Base-by-base conservation (phyloP, 2,113 vertebrate species). In the Aptenodytes patagonicus region DNA sequence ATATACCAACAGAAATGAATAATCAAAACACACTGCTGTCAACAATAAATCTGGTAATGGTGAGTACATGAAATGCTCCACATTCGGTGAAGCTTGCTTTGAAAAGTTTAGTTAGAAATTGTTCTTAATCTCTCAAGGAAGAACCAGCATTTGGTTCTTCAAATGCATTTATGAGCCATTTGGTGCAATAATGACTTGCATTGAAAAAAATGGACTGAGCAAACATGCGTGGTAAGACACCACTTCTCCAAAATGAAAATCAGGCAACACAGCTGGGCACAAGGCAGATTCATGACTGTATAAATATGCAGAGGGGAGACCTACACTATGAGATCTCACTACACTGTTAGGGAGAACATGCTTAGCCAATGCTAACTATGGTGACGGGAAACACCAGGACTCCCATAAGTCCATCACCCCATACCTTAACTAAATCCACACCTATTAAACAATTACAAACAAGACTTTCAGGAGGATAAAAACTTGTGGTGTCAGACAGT, bases 41-140 rank as follows among this genome's bases (percentile, higher is more conserved):
- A 54, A 57, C 86, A 80, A 38, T 25, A 29, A 29, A 62, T 21
- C 40, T 61, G 22, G 22, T 49, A 92, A 57, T 13, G 36, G 42
- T 4, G 0, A 57, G 31, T 38, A 40, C 9, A 21, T 47, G n/a
- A 57, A 55, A 40, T 9, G 28, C 29, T 58, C 42, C 19, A 57
- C 32, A 44, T 6, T 26, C 0, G 0, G 31, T 24, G 22, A 62
- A 26, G 24, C 6, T 36, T 76, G n/a, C 38, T 51, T 55, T 42
- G 46, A 55, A 69, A 55, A 64, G 17, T 40, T 64, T 72, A 76
- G 13, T 25, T 29, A 76, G 46, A 46, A 19, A 61, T 9, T 4
- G 68, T 42, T 49, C 58, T 61, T 47, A 42, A 44, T 22, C 10
- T 71, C 22, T 24, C 72, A 19, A 76, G 36, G 52, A 52, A 68